These are phyloP conservation scores for Glaucomys volans DNA, from an alignment of 2,113 vertebrate genomes.

Conservation along the genomic window DNA sequence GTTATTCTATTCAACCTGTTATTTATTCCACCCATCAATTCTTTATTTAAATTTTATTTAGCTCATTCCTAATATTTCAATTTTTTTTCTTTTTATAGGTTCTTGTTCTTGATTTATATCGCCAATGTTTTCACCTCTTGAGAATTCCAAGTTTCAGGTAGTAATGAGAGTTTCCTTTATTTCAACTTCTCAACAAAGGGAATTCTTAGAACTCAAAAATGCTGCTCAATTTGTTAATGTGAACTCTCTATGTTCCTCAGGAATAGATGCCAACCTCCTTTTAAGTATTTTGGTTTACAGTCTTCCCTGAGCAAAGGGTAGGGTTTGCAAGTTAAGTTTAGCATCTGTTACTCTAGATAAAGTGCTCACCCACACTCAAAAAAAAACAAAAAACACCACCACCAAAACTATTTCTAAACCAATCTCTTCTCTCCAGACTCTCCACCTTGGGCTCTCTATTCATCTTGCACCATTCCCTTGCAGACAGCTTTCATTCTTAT, in stretches of 20 bases:
- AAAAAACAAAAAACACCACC: too few species aligned
- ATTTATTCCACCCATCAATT: not conserved
- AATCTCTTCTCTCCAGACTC: not conserved
- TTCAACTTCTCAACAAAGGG: not conserved
- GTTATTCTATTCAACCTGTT: not conserved
- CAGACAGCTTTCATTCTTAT: not conserved
- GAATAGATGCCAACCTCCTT: not conserved
- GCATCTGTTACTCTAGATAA: not conserved
- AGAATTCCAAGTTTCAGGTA: not conserved
- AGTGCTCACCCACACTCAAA: not conserved
- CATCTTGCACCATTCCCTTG: not conserved
- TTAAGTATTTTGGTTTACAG: conserved; percentile 5
- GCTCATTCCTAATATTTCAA: not conserved
- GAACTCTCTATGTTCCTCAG: not conserved
- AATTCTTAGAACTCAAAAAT: not conserved
- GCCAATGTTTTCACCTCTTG: not conserved
- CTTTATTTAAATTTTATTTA: not conserved
- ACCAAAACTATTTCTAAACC: not conserved
- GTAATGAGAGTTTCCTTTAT: not conserved
- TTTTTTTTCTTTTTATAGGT: not conserved
- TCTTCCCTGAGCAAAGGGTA: not conserved
- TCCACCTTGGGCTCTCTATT: not conserved
- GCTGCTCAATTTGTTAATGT: not conserved
- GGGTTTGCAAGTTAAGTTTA: not conserved
- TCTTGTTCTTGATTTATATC: not conserved